Evolutionary conservation across 2,113 vertebrate genomes (phyloP), one percentile per base, ranked within the genome.

Genomic region (Rhombomys opimus): DNA sequence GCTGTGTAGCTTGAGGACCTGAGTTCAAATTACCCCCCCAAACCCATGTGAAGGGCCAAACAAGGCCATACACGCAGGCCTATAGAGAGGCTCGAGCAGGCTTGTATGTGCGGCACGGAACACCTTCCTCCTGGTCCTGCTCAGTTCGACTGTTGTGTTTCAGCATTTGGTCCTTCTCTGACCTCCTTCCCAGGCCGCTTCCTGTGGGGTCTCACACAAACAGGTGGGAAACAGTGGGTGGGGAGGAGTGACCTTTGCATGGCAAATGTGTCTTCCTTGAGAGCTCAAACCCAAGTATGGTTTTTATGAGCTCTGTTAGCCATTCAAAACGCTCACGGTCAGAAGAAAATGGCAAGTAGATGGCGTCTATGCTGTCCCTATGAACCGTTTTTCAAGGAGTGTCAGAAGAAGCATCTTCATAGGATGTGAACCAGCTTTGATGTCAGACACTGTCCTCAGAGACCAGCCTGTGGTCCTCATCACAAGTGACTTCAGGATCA

Each of bases 301-400:
- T 38, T 80, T 46, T 18, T 4, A 27, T 41, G 35, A 9, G 35
- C 23, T 63, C 35, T 23, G 32, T 38, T 15, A 3, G 41, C 67
- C 54, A 57, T 52, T 23, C 7, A 30, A 70, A 70, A 41, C 3
- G 7, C 52, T 46, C 0, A 0, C 12, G 5, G 30, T 14, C 5
- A 0, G 2, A n/a, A 61, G 75, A 32, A 23, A 6, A 1, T 4
- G 18, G 22, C 41, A 3, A 10, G 35, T 32, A 41, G 0, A 6
- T 18, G 12, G 7, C 0, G 2, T 8, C 9, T 2, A 3, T 0
- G 5, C 0, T 0, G 77, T 14, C 68, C 68, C 18, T 0, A 22
- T 30, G 22, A 54, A 13, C 13, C n/a, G 1, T n/a, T 46, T 52
- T 18, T 1, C 2, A 46, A 46, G 52, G 30, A 23, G 30, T 0